These are phyloP conservation scores for Stomatorhinus ivindoensis DNA, from an alignment of 2,113 vertebrate genomes.

Conservation along the genomic window DNA sequence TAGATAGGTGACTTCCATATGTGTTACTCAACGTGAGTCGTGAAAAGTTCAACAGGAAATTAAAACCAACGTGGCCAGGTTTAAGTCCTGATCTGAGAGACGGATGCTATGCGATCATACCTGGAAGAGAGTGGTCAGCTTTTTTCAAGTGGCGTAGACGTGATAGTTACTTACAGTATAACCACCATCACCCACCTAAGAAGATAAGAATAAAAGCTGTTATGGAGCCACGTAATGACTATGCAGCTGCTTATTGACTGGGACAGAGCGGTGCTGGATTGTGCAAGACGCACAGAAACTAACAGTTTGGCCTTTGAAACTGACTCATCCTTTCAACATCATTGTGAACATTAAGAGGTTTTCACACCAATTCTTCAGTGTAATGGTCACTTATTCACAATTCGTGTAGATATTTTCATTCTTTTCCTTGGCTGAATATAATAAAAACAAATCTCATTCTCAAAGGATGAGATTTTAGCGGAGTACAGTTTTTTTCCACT, in stretches of 20 bases:
- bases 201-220: background rate
- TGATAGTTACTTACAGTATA: background rate
- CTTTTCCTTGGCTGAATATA: background rate
- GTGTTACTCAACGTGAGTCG: background rate
- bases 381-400: background rate
- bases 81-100: background rate
- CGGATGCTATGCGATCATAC: background rate
- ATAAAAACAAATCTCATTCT: background rate
- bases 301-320: background rate
- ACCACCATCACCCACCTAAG: background rate
- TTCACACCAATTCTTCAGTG: background rate
- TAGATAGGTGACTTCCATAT: background rate
- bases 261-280: background rate
- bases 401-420: background rate
- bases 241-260: background rate
- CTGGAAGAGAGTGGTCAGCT: background rate
- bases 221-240: background rate
- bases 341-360: background rate
- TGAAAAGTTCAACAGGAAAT: slow-evolving; percentile 3
- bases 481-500: background rate
- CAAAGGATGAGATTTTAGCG: background rate
- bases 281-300: background rate
- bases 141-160: background rate
- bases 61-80: background rate
- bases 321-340: background rate